These are phyloP conservation scores for Clupea harengus DNA, from an alignment of 2,113 vertebrate genomes.

Conservation along the genomic window DNA sequence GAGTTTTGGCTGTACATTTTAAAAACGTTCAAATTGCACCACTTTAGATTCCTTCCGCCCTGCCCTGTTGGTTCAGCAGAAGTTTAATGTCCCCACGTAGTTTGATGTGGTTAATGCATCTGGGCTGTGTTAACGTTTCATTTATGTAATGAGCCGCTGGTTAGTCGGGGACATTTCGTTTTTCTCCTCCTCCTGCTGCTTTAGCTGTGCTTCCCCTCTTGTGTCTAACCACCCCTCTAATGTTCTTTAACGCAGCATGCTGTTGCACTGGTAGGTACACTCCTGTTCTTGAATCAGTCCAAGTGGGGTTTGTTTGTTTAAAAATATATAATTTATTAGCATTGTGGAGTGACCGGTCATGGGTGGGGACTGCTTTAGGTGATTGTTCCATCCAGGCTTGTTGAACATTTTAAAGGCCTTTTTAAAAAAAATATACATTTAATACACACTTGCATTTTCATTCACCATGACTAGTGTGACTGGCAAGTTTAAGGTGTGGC, in stretches of 20 bases:
- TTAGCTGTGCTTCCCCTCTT: slow-evolving; percentile 45
- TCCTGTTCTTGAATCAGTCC: not conserved
- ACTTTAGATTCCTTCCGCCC: not conserved
- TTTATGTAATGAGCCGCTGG: not conserved
- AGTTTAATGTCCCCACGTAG: slow-evolving; percentile 7
- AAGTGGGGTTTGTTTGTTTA: no score
- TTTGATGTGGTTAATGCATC: not conserved
- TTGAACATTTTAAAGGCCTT: slow-evolving; percentile 42
- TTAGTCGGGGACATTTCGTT: not conserved
- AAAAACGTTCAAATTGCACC: not conserved
- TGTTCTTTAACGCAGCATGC: slow-evolving; percentile 78
- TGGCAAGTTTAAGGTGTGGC: not conserved
- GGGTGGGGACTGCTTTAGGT: slow-evolving; percentile 32
- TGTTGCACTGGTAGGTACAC: slow-evolving; percentile 79
- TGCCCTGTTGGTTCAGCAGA: slow-evolving; percentile 1
- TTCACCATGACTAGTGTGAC: not conserved
- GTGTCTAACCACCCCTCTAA: slow-evolving; percentile 66
- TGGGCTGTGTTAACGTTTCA: not conserved
- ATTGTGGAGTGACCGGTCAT: not conserved
- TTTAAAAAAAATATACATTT: not conserved
- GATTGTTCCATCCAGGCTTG: slow-evolving; percentile 35
- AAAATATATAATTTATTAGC: not conserved
- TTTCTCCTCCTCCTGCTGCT: slow-evolving; percentile 8
- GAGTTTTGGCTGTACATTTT: not conserved
- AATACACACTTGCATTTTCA: not conserved